These are phyloP conservation scores for Phrynosoma platyrhinos DNA, from an alignment of 2,113 vertebrate species.

Conservation along the genomic window DNA sequence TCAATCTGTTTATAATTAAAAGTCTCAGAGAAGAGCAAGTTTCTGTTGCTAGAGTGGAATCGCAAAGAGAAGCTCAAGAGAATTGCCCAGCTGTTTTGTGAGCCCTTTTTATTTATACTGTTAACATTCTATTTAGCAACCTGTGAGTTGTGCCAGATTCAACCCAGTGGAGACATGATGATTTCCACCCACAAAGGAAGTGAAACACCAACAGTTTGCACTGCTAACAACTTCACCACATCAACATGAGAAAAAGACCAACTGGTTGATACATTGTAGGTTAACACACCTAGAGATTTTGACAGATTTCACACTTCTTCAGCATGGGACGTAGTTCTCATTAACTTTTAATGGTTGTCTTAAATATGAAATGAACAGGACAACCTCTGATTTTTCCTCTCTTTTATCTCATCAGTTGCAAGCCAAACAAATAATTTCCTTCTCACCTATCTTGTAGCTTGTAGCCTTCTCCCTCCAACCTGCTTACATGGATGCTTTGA, in stretches of 20 bases:
- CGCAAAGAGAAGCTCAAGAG: background rate
- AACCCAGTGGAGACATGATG: background rate
- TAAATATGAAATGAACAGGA: background rate
- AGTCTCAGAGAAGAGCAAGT: background rate
- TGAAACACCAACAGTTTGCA: background rate
- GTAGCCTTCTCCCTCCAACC: background rate
- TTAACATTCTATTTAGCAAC: background rate
- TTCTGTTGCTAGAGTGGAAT: background rate
- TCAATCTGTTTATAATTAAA: slow-evolving; percentile 2
- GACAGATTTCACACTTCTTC: background rate
- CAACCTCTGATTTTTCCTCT: background rate
- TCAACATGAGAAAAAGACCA: too few relatives aligned
- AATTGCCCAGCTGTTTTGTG: background rate
- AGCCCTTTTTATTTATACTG: slow-evolving; percentile 1
- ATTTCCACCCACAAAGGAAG: background rate
- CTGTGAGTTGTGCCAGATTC: background rate
- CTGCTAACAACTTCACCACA: background rate
- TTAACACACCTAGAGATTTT: background rate
- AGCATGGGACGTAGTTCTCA: background rate
- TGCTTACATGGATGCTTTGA: background rate
- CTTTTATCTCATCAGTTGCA: too few relatives aligned
- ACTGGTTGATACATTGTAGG: too few relatives aligned
- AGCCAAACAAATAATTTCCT: background rate
- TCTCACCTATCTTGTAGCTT: background rate
- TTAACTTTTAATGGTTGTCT: background rate